These are phyloP conservation scores for Phengaris alcon DNA, from an alignment of 2,888 invertebrate genomes.

Conservation along the genomic window DNA sequence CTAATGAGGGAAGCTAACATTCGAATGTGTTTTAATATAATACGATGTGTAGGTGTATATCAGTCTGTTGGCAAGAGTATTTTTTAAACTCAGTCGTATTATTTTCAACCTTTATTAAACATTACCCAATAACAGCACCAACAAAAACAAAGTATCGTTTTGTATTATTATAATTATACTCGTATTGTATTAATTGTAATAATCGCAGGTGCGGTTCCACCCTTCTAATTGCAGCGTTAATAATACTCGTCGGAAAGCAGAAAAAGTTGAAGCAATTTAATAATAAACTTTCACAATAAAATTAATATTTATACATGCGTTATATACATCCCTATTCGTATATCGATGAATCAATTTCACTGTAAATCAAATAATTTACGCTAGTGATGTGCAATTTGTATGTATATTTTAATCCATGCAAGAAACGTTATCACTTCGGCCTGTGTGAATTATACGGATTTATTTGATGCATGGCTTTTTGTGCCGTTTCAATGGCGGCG, in stretches of 20 bases:
- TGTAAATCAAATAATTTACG: background rate
- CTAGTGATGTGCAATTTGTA: slow-evolving; percentile 6
- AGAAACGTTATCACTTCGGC: background rate
- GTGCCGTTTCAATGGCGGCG: background rate
- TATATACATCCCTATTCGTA: background rate
- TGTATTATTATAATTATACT: slow-evolving; percentile 4
- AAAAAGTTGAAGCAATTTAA: background rate
- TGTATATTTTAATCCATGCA: slow-evolving; percentile 7
- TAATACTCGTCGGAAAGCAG: background rate
- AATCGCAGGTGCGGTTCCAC: slow-evolving; percentile 1
- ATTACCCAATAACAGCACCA: background rate
- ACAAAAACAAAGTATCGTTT: background rate
- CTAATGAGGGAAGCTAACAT: too few species aligned
- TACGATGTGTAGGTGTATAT: too few species aligned
- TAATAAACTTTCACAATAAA: background rate
- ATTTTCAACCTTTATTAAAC: background rate
- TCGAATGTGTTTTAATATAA: too few species aligned
- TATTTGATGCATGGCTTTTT: slow-evolving; percentile 9
- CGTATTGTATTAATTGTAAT: slow-evolving; percentile 13
- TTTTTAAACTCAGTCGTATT: background rate
- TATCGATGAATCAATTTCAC: background rate
- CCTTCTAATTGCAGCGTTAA: background rate
- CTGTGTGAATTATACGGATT: background rate
- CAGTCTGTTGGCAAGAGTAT: too few species aligned
- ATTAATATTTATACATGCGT: background rate